phyloP scores from a whole-genome alignment of 2,888 invertebrate species.

The Horisme vitalbata region DNA sequence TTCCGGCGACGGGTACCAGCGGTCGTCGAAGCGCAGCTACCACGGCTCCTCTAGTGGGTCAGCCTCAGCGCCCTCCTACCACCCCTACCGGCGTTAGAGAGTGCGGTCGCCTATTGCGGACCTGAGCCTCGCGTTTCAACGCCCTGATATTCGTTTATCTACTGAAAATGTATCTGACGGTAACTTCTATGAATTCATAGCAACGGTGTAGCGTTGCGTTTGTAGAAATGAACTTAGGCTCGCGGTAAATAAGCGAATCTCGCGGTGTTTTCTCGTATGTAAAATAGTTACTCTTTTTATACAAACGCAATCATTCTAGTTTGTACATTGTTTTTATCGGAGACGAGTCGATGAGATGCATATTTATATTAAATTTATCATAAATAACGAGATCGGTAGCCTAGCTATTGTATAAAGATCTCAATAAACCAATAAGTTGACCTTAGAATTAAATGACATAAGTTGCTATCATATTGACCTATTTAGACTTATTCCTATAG shows the following conservation, averaged over 20 bases:
- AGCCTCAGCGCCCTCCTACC: conserved; percentile 73
- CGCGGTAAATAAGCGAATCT: conserved; percentile 43
- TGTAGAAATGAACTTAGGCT: neutral
- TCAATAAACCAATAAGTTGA: conserved; percentile 24
- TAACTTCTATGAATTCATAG: conserved; percentile 1
- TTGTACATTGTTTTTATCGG: conserved; percentile 68
- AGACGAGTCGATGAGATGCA: conserved; percentile 54
- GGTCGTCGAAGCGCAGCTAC: conserved; percentile 71
- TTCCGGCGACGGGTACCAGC: conserved; percentile 76
- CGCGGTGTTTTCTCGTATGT: conserved; percentile 58
- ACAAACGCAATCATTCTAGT: conserved; percentile 73
- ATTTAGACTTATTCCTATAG: conserved; percentile 19
- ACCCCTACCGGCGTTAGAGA: conserved; percentile 76
- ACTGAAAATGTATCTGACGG: neutral
- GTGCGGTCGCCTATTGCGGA: conserved; percentile 35
- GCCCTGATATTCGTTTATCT: conserved; percentile 27
- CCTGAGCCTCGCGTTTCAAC: conserved; percentile 9
- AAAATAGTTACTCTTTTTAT: conserved; percentile 69
- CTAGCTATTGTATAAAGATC: conserved; percentile 20
- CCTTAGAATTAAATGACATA: conserved; percentile 23
- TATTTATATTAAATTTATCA: conserved; percentile 21
- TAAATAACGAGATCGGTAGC: conserved; percentile 19
- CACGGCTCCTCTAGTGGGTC: conserved; percentile 64
- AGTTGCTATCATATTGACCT: conserved; percentile 21
- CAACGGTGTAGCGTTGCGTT: neutral